A percentile compares a stretch with the other conserved stretches of the same genome.
Conservation (phyloP, 2,113 vertebrate species). For the Indicator maculatus region DNA sequence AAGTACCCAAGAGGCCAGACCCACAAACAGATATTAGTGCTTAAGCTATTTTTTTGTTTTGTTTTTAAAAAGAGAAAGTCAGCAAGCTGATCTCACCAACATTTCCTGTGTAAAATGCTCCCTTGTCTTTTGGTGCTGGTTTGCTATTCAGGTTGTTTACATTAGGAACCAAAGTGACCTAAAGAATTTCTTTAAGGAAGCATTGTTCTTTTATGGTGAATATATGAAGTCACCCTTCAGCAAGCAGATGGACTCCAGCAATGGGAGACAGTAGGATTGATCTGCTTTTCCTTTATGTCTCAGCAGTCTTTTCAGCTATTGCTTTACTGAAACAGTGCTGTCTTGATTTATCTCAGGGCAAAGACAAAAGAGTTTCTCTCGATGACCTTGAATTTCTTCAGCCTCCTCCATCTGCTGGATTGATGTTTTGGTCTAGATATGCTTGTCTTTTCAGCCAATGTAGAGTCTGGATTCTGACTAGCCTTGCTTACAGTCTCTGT, state of each 20-base stretch:
- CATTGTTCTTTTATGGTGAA: neutral
- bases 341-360: constrained; percentile 15
- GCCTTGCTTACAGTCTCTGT: neutral
- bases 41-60: neutral
- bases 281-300: neutral
- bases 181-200: constrained; percentile 39
- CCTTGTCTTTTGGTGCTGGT: neutral
- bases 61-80: neutral
- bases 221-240: neutral
- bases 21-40: neutral
- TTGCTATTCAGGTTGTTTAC: neutral
- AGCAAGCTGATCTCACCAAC: neutral
- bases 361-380: neutral
- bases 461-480: neutral
- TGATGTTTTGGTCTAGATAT: neutral
- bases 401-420: neutral
- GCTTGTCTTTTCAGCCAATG: neutral
- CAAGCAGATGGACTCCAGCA: constrained; percentile 26
- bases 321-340: neutral
- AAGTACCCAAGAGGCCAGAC: constrained; percentile 12
- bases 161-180: constrained; percentile 15
- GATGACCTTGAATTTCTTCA: constrained; percentile 29
- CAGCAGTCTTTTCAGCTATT: neutral
- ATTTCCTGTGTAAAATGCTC: constrained; percentile 12
- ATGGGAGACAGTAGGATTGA: constrained; percentile 10